These are phyloP conservation scores for Hyposoter didymator DNA, from an alignment of 2,888 invertebrate species.

Conservation along the genomic window DNA sequence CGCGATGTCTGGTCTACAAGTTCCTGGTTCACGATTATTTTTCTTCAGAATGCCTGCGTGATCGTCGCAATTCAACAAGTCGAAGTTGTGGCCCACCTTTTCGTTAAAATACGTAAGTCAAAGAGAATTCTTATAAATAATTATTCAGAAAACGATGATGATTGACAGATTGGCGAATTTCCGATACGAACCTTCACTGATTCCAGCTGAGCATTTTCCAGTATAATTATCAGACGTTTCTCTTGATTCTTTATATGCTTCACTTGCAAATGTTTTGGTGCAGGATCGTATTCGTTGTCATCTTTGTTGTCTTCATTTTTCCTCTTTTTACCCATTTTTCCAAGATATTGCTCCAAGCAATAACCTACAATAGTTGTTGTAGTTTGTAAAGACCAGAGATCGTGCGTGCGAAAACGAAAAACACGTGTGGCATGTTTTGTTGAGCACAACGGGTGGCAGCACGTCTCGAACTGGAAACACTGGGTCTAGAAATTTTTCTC, in stretches of 20 bases:
- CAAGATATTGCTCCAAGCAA: background rate
- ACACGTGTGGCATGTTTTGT: background rate
- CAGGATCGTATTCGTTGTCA: conserved; percentile 91
- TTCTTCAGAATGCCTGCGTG: conserved; percentile 94
- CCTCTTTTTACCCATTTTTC: conserved; percentile 86
- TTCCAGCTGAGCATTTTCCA: conserved; percentile 98
- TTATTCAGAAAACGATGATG: background rate
- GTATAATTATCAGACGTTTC: conserved; percentile 95
- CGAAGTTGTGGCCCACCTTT: conserved; percentile 94
- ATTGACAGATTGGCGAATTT: background rate
- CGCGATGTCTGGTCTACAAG: conserved; percentile 97
- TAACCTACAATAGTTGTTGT: conserved; percentile 37
- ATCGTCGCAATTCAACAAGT: conserved; percentile 97
- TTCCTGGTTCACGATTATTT: conserved; percentile 93
- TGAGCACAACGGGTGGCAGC: background rate
- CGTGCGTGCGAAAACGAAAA: background rate
- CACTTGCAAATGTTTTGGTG: conserved; percentile 91
- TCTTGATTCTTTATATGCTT: conserved; percentile 93
- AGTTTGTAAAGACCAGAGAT: background rate
- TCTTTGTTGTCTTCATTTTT: conserved; percentile 86
- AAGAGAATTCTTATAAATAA: background rate
- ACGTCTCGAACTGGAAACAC: background rate
- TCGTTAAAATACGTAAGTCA: background rate
- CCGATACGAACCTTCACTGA: conserved; percentile 92
- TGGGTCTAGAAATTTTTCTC: background rate